Percentiles rank a stretch among this genome's conserved stretches.
These are phyloP conservation scores for Xenopus borealis DNA, from an alignment of 2,113 vertebrate genomes.

Conservation along the genomic window DNA sequence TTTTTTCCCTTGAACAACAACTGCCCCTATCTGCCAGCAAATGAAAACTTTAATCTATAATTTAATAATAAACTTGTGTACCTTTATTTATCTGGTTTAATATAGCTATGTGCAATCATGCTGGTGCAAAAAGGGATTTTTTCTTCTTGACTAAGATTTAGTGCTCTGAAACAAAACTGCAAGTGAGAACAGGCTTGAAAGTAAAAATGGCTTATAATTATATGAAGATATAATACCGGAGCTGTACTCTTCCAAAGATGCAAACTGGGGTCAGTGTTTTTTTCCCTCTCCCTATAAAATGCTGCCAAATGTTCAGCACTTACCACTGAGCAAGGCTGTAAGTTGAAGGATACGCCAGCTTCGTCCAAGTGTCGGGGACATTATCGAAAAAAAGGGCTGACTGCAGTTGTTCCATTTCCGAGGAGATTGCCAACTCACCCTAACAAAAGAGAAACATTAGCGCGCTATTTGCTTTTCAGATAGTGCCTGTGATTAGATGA, in stretches of 20 bases:
- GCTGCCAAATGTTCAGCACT: conserved; percentile 45
- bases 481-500: conserved; percentile 90
- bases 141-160: too few species aligned
- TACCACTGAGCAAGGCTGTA: conserved; percentile 76
- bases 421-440: conserved; percentile 93
- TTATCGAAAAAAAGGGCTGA: conserved; percentile 87
- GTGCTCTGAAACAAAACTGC: too few species aligned
- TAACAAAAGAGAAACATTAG: conserved; percentile 93
- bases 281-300: conserved; percentile 20
- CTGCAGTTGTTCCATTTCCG: conserved; percentile 89
- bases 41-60: too few species aligned
- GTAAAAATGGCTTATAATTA: background rate
- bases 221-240: background rate
- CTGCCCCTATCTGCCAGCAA: too few species aligned
- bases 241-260: background rate
- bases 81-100: too few species aligned
- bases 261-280: conserved; percentile 1
- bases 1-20: too few species aligned
- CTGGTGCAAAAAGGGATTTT: too few species aligned
- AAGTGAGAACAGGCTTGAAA: background rate
- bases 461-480: conserved; percentile 81
- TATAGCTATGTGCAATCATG: too few species aligned
- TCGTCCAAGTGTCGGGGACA: conserved; percentile 86
- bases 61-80: too few species aligned
- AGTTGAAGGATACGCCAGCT: conserved; percentile 84